phyloP scores from a whole-genome alignment of 2,888 invertebrate species.

The Alsophila aescularia region DNA sequence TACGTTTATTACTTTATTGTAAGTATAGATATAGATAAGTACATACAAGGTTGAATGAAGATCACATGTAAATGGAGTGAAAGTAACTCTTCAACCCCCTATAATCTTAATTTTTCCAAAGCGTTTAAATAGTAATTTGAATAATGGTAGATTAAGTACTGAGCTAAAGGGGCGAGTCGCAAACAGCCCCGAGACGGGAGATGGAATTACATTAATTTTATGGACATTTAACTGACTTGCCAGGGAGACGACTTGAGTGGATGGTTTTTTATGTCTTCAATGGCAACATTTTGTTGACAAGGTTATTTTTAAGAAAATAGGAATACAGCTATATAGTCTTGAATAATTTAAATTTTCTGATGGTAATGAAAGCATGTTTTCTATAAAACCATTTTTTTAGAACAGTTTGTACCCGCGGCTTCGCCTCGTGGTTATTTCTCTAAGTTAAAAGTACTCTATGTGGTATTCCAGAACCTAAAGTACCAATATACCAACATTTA shows the following conservation, averaged over 20 bases:
- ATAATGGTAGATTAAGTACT: constrained; percentile 57
- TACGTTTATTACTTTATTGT: no score
- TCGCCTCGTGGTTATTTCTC: no score
- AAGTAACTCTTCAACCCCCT: constrained; percentile 4
- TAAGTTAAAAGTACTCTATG: no score
- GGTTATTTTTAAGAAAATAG: neutral
- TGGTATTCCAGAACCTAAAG: no score
- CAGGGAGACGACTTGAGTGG: constrained; percentile 35
- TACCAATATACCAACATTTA: no score
- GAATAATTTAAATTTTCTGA: neutral
- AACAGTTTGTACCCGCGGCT: no score
- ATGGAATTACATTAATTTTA: constrained; percentile 54
- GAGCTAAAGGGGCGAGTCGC: constrained; percentile 32
- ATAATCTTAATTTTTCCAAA: constrained; percentile 31
- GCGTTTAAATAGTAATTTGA: constrained; percentile 52
- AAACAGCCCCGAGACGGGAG: constrained; percentile 9
- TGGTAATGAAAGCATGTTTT: no score
- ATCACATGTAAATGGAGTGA: constrained; percentile 3
- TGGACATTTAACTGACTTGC: constrained; percentile 49
- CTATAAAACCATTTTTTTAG: no score
- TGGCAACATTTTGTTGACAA: constrained; percentile 10
- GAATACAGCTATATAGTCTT: neutral
- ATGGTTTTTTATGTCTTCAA: constrained; percentile 30
- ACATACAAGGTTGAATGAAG: neutral
- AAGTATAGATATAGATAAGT: no score